These are phyloP conservation scores for Paramormyrops hopkinsi DNA, from an alignment of 2,797 vertebrate genomes.

Conservation along the genomic window DNA sequence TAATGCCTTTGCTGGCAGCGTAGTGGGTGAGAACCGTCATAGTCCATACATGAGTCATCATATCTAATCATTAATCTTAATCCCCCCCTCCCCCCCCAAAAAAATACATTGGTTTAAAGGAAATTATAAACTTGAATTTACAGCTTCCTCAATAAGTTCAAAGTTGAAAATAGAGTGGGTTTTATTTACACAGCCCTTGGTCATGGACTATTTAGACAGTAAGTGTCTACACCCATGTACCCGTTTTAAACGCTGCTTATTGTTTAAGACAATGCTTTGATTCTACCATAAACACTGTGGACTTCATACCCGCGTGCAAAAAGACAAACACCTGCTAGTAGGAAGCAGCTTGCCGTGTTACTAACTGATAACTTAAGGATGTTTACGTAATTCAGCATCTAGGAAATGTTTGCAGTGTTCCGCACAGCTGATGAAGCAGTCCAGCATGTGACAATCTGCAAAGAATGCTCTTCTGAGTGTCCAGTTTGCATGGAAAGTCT, in stretches of 20 bases:
- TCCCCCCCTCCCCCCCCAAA: neutral
- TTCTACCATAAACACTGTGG: neutral
- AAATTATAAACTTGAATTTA: neutral
- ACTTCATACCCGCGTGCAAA: conserved; percentile 1
- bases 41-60: neutral
- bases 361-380: neutral
- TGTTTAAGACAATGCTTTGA: neutral
- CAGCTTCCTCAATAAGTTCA: neutral
- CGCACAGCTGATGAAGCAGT: neutral
- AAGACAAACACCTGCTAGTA: conserved; percentile 25
- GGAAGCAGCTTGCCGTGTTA: neutral
- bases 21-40: neutral
- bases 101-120: neutral
- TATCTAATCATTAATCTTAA: neutral
- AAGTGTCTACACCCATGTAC: neutral
- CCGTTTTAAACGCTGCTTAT: neutral
- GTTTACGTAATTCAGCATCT: neutral
- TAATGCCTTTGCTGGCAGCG: neutral
- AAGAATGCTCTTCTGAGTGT: neutral
- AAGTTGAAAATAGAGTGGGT: neutral
- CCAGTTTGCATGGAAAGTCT: neutral
- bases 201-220: neutral
- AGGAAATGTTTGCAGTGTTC: neutral
- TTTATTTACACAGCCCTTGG: neutral
- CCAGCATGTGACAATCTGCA: neutral